Evolutionary conservation across 2,888 invertebrate genomes (phyloP), one percentile per base, ranked within the genome.

Genomic region (Phytoseiulus persimilis): DNA sequence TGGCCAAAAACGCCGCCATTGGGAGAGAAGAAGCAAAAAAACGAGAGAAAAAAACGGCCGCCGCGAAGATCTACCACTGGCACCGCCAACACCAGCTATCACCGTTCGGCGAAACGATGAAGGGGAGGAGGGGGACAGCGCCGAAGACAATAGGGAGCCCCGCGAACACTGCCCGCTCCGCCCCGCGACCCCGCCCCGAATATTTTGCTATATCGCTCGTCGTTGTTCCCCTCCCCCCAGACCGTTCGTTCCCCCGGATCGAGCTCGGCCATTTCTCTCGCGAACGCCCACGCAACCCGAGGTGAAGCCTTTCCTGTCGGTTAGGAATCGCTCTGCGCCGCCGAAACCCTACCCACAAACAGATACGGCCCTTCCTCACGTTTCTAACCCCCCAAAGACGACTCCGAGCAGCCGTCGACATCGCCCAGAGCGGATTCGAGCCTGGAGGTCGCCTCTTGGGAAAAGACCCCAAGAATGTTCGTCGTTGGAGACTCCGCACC

Each of bases 1-100:
- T 87, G 11, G 87, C 87, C 87, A 87, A 87, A 87, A 87, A 87
- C 87, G 87, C 32, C 28, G 65, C 65, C 87, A 87, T 33, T 39
- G 87, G 33, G 11, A 39, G 87, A 87, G 33, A 84, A 84, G n/a
- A 31, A 84, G 84, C 18, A 65, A 18, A 65, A 65, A 23, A 14
- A 18, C 1, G 18, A 23, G 11, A 28, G 18, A 65, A 65, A 65
- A 65, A 65, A 65, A 23, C 65, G 18, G 28, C 65, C 9, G 28
- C 18, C 23, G 65, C 65, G 65, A 23, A 65, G 65, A 65, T 65
- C 65, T 65, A 65, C 65, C 65, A 65, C 65, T 23, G 65, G 1
- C 65, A 46, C 46, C 46, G 46, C 46, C n/a, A n/a, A 46, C 46
- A 46, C 46, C 46, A n/a, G n/a, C n/a, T n/a, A 46, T 14, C 46